Evolutionary conservation across 2,888 invertebrate genomes (phyloP), one percentile per base, ranked within the genome.

Genomic region (Lumbricus terrestris): DNA sequence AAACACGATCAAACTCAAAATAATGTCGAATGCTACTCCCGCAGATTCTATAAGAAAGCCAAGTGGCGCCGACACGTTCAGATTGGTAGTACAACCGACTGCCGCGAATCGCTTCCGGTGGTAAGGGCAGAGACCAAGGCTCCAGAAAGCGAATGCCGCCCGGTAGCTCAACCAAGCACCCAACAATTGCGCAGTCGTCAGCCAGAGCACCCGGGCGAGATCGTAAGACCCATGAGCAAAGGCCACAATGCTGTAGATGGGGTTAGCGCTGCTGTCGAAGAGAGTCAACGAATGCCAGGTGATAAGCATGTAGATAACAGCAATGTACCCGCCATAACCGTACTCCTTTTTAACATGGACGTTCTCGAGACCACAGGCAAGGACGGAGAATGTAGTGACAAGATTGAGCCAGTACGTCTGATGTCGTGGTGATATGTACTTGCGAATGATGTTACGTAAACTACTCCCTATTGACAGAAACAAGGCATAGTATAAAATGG

Each of bases 301-400:
- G 54, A 89, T 35, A 20, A 91, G 35, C 11, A 33, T 16, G 42
- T 90, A 91, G 15, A 91, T 38, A 35, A 89, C 54, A 35, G 33
- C 29, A 18, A 83, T 37, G 90, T 90, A 92, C 1, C 90, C 92
- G 35, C 54, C 88, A 15, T 42, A 35, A 3, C 92, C 92, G 88
- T 91, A 91, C 82, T 90, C 90, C 6, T 69, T 23, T 20, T 91
- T 88, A 37, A 92, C 82, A 33, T 90, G 90, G 69, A 90, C 69
- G 88, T 91, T 91, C 88, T 92, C 92, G 82, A 92, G 47, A 88
- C 92, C 91, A 88, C 91, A 91, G 34, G 90, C 91, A 37, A 92
- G 88, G 34, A 91, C 90, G 40, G 91, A 90, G 90, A 91, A 92
- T 6, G 92, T 89, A n/a, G 89, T 90, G 89, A 92, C 88, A 16